A percentile compares a stretch with the other conserved stretches of the same genome.
phyloP scores from a whole-genome alignment of 2,888 invertebrate genomes.

The Nemapogon koenigi region DNA sequence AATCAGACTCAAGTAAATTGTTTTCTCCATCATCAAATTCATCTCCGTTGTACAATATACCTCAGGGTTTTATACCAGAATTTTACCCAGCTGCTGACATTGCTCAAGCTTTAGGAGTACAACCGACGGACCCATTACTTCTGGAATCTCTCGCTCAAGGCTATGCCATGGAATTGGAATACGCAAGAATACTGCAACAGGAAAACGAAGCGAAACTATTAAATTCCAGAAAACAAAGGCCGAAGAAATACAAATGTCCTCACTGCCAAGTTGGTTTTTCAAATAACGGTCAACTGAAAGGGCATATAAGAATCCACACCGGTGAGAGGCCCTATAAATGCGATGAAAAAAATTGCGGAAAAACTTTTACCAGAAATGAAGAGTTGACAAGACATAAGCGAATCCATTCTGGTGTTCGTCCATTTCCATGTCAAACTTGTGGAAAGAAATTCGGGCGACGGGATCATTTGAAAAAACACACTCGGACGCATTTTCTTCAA shows the following conservation, averaged over 20 bases:
- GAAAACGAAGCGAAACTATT: constrained; percentile 73
- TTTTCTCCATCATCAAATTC: constrained; percentile 3
- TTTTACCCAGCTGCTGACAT: constrained; percentile 46
- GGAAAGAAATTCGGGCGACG: constrained; percentile 93
- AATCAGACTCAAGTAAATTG: not conserved
- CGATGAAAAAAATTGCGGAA: constrained; percentile 84
- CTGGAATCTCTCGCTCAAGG: constrained; percentile 57
- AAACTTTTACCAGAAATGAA: constrained; percentile 91
- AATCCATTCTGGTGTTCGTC: constrained; percentile 86
- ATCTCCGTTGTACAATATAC: constrained; percentile 20
- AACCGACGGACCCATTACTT: constrained; percentile 51
- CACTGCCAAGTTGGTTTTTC: constrained; percentile 91
- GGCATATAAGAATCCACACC: constrained; percentile 90
- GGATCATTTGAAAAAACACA: constrained; percentile 94
- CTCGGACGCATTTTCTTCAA: constrained; percentile 78
- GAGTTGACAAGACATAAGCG: constrained; percentile 90
- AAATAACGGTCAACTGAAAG: constrained; percentile 92
- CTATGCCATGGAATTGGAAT: constrained; percentile 72
- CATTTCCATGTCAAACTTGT: constrained; percentile 86
- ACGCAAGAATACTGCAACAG: constrained; percentile 72
- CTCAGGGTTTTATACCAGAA: constrained; percentile 34
- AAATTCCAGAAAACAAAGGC: constrained; percentile 77
- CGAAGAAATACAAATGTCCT: constrained; percentile 91
- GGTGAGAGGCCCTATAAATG: constrained; percentile 91
- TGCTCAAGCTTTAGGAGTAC: constrained; percentile 51